Conservation (phyloP, 2,888 invertebrate genomes). For the Hoplodrina ambigua region DNA sequence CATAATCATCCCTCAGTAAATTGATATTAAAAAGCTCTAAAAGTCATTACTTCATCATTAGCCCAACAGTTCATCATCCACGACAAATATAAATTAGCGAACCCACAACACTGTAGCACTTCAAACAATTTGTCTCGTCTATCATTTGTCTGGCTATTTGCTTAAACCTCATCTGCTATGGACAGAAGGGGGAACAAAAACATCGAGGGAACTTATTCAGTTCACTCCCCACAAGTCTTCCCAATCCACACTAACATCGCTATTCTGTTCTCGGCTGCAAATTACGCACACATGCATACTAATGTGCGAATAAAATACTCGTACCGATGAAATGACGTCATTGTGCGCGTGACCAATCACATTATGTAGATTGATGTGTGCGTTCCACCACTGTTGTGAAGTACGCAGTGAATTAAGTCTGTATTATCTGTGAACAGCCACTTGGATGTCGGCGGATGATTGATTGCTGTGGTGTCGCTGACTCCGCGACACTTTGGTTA, state of each 20-base stretch:
- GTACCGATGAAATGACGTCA: neutral
- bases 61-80: constrained; percentile 33
- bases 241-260: constrained; percentile 24
- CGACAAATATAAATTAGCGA: constrained; percentile 68
- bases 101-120: constrained; percentile 72
- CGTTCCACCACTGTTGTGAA: constrained; percentile 34
- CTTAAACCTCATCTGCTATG: constrained; percentile 78
- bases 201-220: constrained; percentile 54
- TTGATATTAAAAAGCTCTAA: constrained; percentile 44
- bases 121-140: constrained; percentile 79
- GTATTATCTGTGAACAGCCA: constrained; percentile 64
- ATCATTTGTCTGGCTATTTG: constrained; percentile 83
- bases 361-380: constrained; percentile 43
- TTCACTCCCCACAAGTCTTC: constrained; percentile 54
- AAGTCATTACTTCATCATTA: constrained; percentile 48
- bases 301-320: no score
- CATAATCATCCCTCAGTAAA: constrained; percentile 22
- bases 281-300: constrained; percentile 31
- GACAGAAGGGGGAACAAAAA: constrained; percentile 78
- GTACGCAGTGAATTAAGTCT: constrained; percentile 60
- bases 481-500: constrained; percentile 71
- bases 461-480: constrained; percentile 74
- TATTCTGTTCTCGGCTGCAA: constrained; percentile 13
- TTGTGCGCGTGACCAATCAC: constrained; percentile 32
- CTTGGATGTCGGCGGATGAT: constrained; percentile 77